Conservation (phyloP, 2,797 vertebrate genomes). For the Phoebastria nigripes region DNA sequence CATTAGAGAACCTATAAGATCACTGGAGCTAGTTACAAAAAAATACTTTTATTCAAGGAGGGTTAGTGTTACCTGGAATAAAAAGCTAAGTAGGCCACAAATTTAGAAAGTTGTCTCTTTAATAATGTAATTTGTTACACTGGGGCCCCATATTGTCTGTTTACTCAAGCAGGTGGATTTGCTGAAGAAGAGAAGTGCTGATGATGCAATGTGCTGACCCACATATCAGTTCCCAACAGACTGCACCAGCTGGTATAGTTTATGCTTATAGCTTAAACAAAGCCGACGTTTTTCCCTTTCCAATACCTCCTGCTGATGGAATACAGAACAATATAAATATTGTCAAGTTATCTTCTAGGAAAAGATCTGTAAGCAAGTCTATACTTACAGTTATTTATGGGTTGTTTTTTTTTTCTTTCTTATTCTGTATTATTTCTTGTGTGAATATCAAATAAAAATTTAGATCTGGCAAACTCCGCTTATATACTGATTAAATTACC, state of each 20-base stretch:
- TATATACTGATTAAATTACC: not conserved
- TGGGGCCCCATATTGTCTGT: conserved; percentile 70
- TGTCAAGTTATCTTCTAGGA: not conserved
- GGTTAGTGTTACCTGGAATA: not conserved
- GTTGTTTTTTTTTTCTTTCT: not conserved
- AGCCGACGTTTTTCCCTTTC: conserved; percentile 2
- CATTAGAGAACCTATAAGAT: not conserved
- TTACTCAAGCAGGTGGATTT: conserved; percentile 79
- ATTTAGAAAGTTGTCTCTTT: conserved; percentile 62
- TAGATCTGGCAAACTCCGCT: not conserved
- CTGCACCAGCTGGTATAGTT: conserved; percentile 72
- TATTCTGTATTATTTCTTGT: not conserved
- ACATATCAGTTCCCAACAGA: conserved; percentile 84
- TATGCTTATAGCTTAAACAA: conserved; percentile 64
- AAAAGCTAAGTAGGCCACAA: conserved; percentile 43
- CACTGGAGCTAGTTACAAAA: not conserved
- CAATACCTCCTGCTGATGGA: conserved; percentile 27
- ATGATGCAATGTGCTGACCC: conserved; percentile 87
- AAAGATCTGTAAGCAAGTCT: not conserved
- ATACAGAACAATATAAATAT: conserved; percentile 39
- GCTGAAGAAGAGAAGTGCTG: conserved; percentile 77
- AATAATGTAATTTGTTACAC: conserved; percentile 75
- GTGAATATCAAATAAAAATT: not conserved
- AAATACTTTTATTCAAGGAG: not conserved
- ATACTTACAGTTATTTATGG: not conserved